These are phyloP conservation scores for Bradynema listronoti DNA, from an alignment of 1,140 invertebrate genomes.

Conservation along the genomic window DNA sequence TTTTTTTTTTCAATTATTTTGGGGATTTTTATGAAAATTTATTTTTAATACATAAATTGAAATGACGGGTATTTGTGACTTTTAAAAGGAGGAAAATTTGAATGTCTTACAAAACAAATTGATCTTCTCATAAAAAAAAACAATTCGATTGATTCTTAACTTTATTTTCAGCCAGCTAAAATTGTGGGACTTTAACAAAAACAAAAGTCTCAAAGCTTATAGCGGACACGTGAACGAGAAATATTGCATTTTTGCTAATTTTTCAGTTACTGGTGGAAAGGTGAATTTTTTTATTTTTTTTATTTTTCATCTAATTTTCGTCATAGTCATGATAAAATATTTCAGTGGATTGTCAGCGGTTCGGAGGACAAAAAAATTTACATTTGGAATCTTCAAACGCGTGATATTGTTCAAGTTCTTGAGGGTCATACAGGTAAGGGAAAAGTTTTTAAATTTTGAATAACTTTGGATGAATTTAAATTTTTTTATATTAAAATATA, in stretches of 20 bases:
- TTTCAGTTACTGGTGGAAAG: conserved; percentile 98
- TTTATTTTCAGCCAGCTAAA: conserved; percentile 71
- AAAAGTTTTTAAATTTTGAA: no score
- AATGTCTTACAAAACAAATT: no score
- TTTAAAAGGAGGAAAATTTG: not conserved
- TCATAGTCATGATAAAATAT: no score
- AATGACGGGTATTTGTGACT: not conserved
- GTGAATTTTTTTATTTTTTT: conserved; percentile 61
- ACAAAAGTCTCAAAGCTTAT: conserved; percentile 88
- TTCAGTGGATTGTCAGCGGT: conserved; percentile 96
- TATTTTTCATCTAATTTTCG: conserved; percentile 21
- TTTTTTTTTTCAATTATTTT: conserved; percentile 3
- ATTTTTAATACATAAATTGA: no score
- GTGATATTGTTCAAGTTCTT: conserved; percentile 96
- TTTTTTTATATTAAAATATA: no score
- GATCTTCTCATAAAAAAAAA: no score
- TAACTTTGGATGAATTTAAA: no score
- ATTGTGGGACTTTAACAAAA: conserved; percentile 97
- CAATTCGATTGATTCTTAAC: conserved; percentile 17
- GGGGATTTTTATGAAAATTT: no score
- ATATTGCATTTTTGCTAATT: conserved; percentile 99
- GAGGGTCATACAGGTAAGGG: conserved; percentile 79
- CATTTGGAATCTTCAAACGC: conserved; percentile 98
- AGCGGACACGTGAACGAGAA: conserved; percentile 97
- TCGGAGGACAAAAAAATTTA: conserved; percentile 99